A percentile compares a stretch with the other conserved stretches of the same genome.
These are phyloP conservation scores for Microplitis mediator DNA, from an alignment of 1,140 invertebrate species.

Conservation along the genomic window DNA sequence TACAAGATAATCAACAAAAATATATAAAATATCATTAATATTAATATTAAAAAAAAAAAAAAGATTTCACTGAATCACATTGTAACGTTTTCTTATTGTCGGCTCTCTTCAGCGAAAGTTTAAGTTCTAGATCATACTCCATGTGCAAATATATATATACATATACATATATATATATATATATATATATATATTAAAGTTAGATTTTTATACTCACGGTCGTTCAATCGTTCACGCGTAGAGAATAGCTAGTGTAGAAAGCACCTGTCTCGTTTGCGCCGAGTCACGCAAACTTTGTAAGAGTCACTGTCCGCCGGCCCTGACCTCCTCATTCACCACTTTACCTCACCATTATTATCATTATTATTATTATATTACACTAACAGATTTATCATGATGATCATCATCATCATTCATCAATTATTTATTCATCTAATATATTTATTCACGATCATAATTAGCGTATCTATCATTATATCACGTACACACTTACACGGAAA, in stretches of 20 bases:
- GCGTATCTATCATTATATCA: no score
- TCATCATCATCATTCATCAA: no score
- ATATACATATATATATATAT: slow-evolving; percentile 51
- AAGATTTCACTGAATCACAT: neutral
- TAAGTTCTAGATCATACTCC: slow-evolving; percentile 30
- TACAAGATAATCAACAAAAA: no score
- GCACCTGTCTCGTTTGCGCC: slow-evolving; percentile 38
- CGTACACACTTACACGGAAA: no score
- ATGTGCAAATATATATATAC: slow-evolving; percentile 34
- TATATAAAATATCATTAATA: no score
- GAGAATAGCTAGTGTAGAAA: slow-evolving; percentile 49
- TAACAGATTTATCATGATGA: no score
- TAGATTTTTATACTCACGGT: slow-evolving; percentile 49
- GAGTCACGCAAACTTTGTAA: neutral
- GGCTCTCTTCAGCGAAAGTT: slow-evolving; percentile 50
- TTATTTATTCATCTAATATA: no score
- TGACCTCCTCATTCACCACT: slow-evolving; percentile 24
- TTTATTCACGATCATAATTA: no score
- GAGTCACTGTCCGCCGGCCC: slow-evolving; percentile 26
- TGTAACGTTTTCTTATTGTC: neutral
- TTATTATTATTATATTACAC: neutral
- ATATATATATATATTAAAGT: no score
- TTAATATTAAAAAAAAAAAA: neutral
- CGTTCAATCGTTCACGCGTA: slow-evolving; percentile 45
- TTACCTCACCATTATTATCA: slow-evolving; percentile 5